phyloP scores from a whole-genome alignment of 2,888 invertebrate species.

The Ectemnius continuus region DNA sequence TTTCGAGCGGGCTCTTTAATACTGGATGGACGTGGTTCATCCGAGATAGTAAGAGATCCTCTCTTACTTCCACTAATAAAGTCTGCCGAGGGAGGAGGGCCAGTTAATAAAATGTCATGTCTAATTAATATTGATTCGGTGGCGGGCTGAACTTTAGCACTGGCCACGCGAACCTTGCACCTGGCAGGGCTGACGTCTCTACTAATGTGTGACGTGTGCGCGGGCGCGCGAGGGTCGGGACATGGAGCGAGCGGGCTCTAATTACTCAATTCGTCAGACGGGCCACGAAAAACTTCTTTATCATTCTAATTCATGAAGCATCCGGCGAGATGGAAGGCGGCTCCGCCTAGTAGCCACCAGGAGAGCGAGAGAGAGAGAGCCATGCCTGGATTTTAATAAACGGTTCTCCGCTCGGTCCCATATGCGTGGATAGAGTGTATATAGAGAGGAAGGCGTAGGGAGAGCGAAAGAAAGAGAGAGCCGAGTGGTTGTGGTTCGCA shows the following conservation, averaged over 20 bases:
- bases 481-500: too few relatives aligned
- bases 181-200: not conserved
- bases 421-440: slow-evolving; percentile 13
- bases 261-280: slow-evolving; percentile 38
- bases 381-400: slow-evolving; percentile 61
- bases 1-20: slow-evolving; percentile 41
- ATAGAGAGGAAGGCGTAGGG: not conserved
- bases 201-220: slow-evolving; percentile 5
- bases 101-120: too few relatives aligned
- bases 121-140: too few relatives aligned
- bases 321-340: slow-evolving; percentile 33
- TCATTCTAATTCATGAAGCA: slow-evolving; percentile 53
- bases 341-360: slow-evolving; percentile 58
- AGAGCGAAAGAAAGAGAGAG: not conserved
- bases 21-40: slow-evolving; percentile 7
- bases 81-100: too few relatives aligned
- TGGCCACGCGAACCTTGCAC: not conserved
- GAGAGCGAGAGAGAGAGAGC: too few relatives aligned
- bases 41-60: slow-evolving; percentile 15
- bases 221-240: too few relatives aligned
- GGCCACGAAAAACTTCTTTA: slow-evolving; percentile 35
- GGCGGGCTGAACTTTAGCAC: too few relatives aligned
- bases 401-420: slow-evolving; percentile 55
- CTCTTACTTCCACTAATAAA: not conserved
- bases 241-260: slow-evolving; percentile 15